Conservation (phyloP, 2,888 invertebrate species). For the Lasioglossum leucozonium region DNA sequence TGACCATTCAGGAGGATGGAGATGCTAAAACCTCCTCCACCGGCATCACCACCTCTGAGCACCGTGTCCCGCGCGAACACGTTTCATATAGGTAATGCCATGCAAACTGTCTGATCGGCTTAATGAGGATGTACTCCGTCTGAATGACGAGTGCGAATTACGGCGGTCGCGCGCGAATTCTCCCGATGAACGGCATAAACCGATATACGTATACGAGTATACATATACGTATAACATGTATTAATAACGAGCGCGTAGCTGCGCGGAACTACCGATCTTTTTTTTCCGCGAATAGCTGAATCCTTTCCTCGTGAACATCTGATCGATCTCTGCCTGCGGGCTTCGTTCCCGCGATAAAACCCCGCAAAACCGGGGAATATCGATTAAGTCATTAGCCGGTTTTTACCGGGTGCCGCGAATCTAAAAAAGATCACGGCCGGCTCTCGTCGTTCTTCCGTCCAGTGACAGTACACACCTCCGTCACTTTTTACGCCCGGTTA, state of each 20-base stretch:
- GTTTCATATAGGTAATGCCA: conserved; percentile 67
- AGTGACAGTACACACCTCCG: background rate
- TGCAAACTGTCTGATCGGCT: conserved; percentile 75
- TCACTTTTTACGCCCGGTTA: background rate
- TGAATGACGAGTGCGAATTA: conserved; percentile 74
- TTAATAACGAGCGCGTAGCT: conserved; percentile 44
- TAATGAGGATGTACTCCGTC: conserved; percentile 77
- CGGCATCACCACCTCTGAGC: background rate
- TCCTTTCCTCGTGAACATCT: background rate
- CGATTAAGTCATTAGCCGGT: background rate
- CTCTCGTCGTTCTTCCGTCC: background rate
- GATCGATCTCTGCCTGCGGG: background rate
- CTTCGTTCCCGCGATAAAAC: background rate
- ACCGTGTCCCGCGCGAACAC: conserved; percentile 38
- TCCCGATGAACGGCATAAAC: conserved; percentile 43
- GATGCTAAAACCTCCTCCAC: conserved; percentile 36
- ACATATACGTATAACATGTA: conserved; percentile 10
- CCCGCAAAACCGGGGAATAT: background rate
- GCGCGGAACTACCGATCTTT: conserved; percentile 14
- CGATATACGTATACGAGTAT: background rate
- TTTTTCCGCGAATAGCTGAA: background rate
- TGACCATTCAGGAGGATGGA: conserved; percentile 24
- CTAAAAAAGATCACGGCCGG: background rate
- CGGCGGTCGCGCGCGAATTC: conserved; percentile 52
- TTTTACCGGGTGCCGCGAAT: background rate